A percentile compares a stretch with the other conserved stretches of the same genome.
phyloP scores from a whole-genome alignment of 2,888 invertebrate species.

The Drosophila barbarae region DNA sequence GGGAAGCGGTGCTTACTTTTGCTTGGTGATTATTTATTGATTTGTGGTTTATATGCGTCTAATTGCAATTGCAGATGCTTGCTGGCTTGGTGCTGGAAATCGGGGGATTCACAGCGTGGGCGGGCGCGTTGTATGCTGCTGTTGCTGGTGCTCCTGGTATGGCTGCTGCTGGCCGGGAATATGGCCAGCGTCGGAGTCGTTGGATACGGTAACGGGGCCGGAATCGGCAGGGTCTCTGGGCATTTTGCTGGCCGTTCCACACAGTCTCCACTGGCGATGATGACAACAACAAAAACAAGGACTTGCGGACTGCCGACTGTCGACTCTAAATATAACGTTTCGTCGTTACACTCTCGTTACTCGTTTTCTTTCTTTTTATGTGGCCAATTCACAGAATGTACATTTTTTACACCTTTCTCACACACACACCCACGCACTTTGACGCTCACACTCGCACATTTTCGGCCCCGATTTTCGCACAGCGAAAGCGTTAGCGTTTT shows the following conservation, averaged over 20 bases:
- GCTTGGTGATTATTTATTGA: constrained; percentile 51
- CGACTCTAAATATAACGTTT: constrained; percentile 70
- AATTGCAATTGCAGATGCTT: constrained; percentile 42
- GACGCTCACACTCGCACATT: constrained; percentile 50
- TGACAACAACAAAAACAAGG: constrained; percentile 44
- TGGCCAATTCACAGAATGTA: constrained; percentile 72
- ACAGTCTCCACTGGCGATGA: constrained; percentile 15
- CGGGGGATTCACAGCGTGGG: constrained; percentile 64
- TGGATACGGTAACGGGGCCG: constrained; percentile 37
- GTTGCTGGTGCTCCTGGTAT: constrained; percentile 44
- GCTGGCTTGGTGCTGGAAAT: constrained; percentile 31
- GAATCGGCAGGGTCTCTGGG: constrained; percentile 60
- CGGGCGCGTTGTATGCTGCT: constrained; percentile 69
- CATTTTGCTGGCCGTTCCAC: constrained; percentile 48
- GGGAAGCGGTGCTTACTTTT: constrained; percentile 69
- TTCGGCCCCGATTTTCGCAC: constrained; percentile 32
- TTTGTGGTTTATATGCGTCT: constrained; percentile 40
- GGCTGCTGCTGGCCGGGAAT: constrained; percentile 46
- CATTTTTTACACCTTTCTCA: constrained; percentile 69
- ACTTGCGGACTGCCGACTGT: constrained; percentile 41
- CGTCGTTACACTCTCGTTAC: constrained; percentile 67
- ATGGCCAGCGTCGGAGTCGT: constrained; percentile 28
- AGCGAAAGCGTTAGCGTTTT: constrained; percentile 31
- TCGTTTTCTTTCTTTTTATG: constrained; percentile 59
- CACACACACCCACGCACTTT: constrained; percentile 69